These are phyloP conservation scores for Encarsia formosa DNA, from an alignment of 2,888 invertebrate species.

Conservation along the genomic window DNA sequence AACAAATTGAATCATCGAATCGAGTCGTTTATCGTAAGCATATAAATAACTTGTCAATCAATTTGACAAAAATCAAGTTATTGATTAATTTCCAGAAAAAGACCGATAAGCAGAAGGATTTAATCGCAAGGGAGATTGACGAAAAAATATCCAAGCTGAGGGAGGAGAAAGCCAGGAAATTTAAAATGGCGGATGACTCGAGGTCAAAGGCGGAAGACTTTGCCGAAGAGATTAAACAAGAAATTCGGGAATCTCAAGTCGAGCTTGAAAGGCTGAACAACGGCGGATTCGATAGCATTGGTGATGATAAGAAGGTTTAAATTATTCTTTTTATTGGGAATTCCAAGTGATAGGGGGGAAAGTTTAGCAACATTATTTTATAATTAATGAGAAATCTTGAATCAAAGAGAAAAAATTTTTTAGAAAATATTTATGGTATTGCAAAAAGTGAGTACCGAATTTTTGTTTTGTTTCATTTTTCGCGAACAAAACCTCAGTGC, in stretches of 20 bases:
- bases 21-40: conserved; percentile 56
- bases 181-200: conserved; percentile 51
- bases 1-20: conserved; percentile 56
- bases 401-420: too few relatives aligned
- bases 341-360: too few relatives aligned
- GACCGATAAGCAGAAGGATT: conserved; percentile 55
- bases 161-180: conserved; percentile 50
- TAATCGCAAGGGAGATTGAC: conserved; percentile 55
- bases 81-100: conserved; percentile 49
- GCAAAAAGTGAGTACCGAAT: too few relatives aligned
- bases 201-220: conserved; percentile 52
- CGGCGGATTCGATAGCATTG: conserved; percentile 37
- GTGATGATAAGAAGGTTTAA: conserved; percentile 49
- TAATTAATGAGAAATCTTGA: too few relatives aligned
- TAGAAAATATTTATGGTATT: too few relatives aligned
- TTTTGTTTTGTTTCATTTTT: too few relatives aligned
- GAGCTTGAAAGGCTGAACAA: conserved; percentile 53
- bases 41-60: too few relatives aligned
- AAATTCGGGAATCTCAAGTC: conserved; percentile 51
- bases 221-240: conserved; percentile 52
- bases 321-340: too few relatives aligned
- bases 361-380: too few relatives aligned
- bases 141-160: conserved; percentile 55
- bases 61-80: too few relatives aligned
- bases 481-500: too few relatives aligned